These are phyloP conservation scores for Tachina lurida DNA, from an alignment of 2,888 invertebrate species.

Conservation along the genomic window DNA sequence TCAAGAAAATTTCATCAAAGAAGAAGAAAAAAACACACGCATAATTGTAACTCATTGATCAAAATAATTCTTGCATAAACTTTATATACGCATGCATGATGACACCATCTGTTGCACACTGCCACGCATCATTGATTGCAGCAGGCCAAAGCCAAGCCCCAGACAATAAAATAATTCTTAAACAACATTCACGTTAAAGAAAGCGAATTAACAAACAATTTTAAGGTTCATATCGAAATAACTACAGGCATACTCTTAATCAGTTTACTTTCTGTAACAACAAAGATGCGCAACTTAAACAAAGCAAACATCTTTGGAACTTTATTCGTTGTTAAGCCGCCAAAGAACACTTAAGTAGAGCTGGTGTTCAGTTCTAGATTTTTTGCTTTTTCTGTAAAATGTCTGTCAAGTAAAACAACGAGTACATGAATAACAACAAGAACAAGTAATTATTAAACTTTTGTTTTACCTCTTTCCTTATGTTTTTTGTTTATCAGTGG, in stretches of 20 bases:
- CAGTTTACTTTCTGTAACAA: slow-evolving; percentile 56
- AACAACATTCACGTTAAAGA: slow-evolving; percentile 45
- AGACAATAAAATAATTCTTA: slow-evolving; percentile 18
- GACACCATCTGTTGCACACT: slow-evolving; percentile 3
- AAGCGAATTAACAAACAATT: slow-evolving; percentile 60
- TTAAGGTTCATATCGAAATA: slow-evolving; percentile 21
- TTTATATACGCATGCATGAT: not conserved
- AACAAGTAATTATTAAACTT: slow-evolving; percentile 52
- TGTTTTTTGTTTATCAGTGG: not conserved
- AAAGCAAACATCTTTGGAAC: slow-evolving; percentile 8
- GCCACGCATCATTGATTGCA: slow-evolving; percentile 32
- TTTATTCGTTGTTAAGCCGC: not conserved
- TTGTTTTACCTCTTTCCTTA: slow-evolving; percentile 15
- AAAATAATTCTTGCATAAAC: not conserved
- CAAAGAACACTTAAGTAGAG: slow-evolving; percentile 1
- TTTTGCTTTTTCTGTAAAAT: not conserved
- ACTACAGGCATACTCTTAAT: slow-evolving; percentile 48
- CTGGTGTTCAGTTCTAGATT: not conserved
- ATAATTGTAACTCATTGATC: not conserved
- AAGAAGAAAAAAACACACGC: not conserved
- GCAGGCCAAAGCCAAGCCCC: slow-evolving; percentile 1
- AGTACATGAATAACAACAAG: slow-evolving; percentile 40
- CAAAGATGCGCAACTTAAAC: slow-evolving; percentile 34
- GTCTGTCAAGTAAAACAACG: slow-evolving; percentile 19
- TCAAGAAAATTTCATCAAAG: too few relatives aligned